Evolutionary conservation across 2,888 invertebrate genomes (phyloP).

Genomic region (Platycnemis pennipes): DNA sequence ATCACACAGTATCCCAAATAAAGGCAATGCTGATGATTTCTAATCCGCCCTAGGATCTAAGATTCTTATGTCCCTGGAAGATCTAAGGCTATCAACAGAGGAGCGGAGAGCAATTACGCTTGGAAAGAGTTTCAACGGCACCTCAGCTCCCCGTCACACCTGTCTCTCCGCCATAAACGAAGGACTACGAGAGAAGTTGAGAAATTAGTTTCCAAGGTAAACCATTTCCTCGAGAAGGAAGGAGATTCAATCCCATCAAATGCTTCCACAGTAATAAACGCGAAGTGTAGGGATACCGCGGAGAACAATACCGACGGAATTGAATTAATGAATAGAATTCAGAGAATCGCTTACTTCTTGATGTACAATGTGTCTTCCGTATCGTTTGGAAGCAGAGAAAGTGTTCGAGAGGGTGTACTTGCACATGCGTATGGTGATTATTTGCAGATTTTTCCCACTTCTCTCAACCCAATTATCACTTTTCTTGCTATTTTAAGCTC

Average conservation of each 20-base stretch:
- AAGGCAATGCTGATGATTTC: neutral
- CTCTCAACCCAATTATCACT: too few relatives aligned
- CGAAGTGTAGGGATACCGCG: neutral
- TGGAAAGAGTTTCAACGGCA: neutral
- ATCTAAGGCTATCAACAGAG: neutral
- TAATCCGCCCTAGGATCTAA: too few relatives aligned
- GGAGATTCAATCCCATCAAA: neutral
- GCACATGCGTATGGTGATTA: too few relatives aligned
- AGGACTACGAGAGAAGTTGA: neutral
- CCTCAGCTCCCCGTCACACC: neutral
- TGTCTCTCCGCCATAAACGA: neutral
- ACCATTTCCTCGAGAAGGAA: neutral
- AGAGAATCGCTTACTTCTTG: too few relatives aligned
- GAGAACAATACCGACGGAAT: neutral
- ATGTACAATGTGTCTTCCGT: too few relatives aligned
- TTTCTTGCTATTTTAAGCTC: too few relatives aligned
- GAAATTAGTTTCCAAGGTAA: neutral
- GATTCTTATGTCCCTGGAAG: neutral
- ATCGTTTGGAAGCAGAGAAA: too few relatives aligned
- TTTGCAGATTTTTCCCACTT: too few relatives aligned
- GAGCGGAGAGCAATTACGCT: neutral
- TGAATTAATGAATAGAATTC: too few relatives aligned
- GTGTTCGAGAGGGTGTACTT: too few relatives aligned
- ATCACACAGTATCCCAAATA: too few relatives aligned
- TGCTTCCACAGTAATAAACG: too few relatives aligned